phyloP scores from a whole-genome alignment of 1,140 invertebrate genomes.

The Laupala kohalensis region DNA sequence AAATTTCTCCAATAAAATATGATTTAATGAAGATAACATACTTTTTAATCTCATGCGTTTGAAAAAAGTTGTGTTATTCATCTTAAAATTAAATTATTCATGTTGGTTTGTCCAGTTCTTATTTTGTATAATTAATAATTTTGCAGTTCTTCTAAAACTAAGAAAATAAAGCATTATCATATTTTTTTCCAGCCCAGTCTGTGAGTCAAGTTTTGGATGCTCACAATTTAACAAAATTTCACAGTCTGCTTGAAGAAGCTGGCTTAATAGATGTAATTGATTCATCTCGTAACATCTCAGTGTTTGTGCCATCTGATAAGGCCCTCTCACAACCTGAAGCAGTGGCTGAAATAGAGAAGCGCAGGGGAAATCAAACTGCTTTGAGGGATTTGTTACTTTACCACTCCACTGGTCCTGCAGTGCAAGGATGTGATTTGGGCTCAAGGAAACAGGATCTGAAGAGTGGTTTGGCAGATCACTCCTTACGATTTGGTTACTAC shows the following conservation, averaged over 20 bases:
- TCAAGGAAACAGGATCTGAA: constrained; percentile 33
- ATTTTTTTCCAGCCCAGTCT: constrained; percentile 28
- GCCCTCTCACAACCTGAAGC: constrained; percentile 28
- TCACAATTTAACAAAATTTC: constrained; percentile 29
- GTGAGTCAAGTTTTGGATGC: constrained; percentile 25
- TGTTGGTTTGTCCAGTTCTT: too few species aligned
- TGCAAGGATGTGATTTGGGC: constrained; percentile 32
- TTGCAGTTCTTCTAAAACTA: too few species aligned
- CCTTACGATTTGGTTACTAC: constrained; percentile 41
- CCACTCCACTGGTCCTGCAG: constrained; percentile 37
- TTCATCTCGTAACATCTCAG: constrained; percentile 31
- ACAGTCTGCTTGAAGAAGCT: constrained; percentile 28
- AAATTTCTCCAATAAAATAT: too few species aligned
- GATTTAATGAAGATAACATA: too few species aligned
- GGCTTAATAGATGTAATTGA: constrained; percentile 29
- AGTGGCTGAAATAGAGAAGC: constrained; percentile 30
- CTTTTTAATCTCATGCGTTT: too few species aligned
- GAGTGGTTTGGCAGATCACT: constrained; percentile 29
- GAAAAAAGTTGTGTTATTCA: too few species aligned
- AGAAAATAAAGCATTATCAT: too few species aligned
- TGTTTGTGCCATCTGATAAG: constrained; percentile 37
- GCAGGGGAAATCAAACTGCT: constrained; percentile 27
- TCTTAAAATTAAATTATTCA: too few species aligned
- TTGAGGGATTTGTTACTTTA: constrained; percentile 39
- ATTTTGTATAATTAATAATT: too few species aligned